These are phyloP conservation scores for Acromyrmex echinatior DNA, from an alignment of 1,140 invertebrate species.

Conservation along the genomic window DNA sequence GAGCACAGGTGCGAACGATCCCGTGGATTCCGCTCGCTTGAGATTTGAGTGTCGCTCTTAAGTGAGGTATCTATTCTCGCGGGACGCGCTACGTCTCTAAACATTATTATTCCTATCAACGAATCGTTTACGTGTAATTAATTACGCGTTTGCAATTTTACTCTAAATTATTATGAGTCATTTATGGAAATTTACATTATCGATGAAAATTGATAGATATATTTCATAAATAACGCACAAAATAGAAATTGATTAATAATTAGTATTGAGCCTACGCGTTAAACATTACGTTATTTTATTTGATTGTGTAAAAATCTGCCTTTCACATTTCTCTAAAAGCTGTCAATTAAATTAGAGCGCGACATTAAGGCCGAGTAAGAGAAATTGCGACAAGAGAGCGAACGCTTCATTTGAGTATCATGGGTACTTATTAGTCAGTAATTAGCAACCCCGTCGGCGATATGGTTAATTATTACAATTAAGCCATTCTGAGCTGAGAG, in stretches of 20 bases:
- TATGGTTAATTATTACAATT: conserved; percentile 64
- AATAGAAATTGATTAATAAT: not conserved
- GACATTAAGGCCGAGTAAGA: conserved; percentile 24
- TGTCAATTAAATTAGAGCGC: conserved; percentile 41
- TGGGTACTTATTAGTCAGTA: conserved; percentile 61
- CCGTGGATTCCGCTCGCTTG: not conserved
- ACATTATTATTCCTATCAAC: not conserved
- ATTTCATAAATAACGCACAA: not conserved
- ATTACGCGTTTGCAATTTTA: conserved; percentile 9
- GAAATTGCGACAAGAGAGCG: conserved; percentile 37
- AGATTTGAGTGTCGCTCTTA: not conserved
- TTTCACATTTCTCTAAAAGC: conserved; percentile 16
- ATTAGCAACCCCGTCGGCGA: conserved; percentile 56
- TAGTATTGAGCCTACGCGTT: no score
- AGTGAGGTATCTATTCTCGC: conserved; percentile 7
- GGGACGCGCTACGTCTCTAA: not conserved
- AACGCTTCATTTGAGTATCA: conserved; percentile 35
- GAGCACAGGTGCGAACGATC: conserved; percentile 19
- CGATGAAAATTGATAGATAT: not conserved
- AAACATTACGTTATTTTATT: conserved; percentile 1
- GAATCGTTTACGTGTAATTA: conserved; percentile 4
- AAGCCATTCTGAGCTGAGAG: conserved; percentile 30
- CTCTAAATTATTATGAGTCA: conserved; percentile 18
- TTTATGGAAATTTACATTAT: conserved; percentile 8
- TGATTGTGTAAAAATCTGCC: not conserved